Evolutionary conservation across 2,888 invertebrate genomes (phyloP).

Genomic region (Alviniconcha strummeri): DNA sequence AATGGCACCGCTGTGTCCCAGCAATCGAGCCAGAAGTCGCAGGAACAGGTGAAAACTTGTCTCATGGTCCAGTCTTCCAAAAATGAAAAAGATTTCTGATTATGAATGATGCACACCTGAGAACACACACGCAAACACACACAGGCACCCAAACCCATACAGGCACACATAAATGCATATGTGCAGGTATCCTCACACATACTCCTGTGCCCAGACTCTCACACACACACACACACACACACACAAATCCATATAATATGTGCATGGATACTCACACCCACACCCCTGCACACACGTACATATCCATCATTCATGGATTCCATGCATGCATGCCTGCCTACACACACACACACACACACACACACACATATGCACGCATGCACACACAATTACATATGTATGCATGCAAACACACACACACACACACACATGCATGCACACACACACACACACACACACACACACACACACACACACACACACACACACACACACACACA

Average conservation of each 20-base stretch:
- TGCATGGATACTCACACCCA: too few relatives aligned
- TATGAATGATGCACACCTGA: neutral
- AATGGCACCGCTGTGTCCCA: slow-evolving; percentile 45
- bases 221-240: too few relatives aligned
- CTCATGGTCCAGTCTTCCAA: slow-evolving; percentile 49
- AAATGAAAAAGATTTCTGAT: neutral
- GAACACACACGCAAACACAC: neutral
- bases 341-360: neutral
- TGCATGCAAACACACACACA: neutral
- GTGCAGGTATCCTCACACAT: too few relatives aligned
- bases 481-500: too few relatives aligned
- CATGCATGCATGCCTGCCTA: neutral
- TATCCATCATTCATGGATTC: too few relatives aligned
- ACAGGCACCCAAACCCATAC: neutral
- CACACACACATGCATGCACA: neutral
- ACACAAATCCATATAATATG: too few relatives aligned
- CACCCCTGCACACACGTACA: too few relatives aligned
- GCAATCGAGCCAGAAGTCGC: slow-evolving; percentile 51
- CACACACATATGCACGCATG: neutral
- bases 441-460: neutral
- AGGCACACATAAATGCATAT: neutral
- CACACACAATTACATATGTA: neutral
- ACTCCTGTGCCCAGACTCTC: too few relatives aligned
- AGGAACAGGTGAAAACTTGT: slow-evolving; percentile 62
- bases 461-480: neutral